These are phyloP conservation scores for Corvus hawaiiensis DNA, from an alignment of 2,113 vertebrate species.

Conservation along the genomic window DNA sequence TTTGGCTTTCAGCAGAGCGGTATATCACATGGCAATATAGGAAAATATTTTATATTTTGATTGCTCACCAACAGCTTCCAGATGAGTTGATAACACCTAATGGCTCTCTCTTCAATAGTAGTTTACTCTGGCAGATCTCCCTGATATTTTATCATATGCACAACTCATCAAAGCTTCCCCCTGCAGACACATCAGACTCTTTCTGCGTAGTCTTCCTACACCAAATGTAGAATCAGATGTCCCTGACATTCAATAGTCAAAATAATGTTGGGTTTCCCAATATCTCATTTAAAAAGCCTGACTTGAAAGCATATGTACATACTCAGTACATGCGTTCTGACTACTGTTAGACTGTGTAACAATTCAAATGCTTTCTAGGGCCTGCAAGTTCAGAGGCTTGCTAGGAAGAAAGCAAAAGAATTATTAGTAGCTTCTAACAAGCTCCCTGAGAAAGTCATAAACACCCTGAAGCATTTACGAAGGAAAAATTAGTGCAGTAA, in stretches of 20 bases:
- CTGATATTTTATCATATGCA: not conserved
- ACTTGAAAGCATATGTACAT: not conserved
- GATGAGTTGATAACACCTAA: conserved; percentile 50
- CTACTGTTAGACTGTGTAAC: not conserved
- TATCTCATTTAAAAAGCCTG: not conserved
- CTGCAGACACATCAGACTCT: conserved; percentile 2
- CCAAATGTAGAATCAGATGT: conserved; percentile 5
- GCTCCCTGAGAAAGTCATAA: not conserved
- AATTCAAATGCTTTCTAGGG: not conserved
- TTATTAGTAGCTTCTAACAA: not conserved
- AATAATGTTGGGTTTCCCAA: not conserved
- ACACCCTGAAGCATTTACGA: not conserved
- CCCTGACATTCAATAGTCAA: not conserved
- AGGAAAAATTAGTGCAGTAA: not conserved
- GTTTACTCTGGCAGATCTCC: conserved; percentile 26
- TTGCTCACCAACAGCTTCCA: conserved; percentile 37
- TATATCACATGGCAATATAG: not conserved
- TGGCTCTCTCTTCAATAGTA: not conserved
- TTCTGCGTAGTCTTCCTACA: not conserved
- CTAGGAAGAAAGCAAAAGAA: not conserved
- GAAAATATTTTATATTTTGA: conserved; percentile 10
- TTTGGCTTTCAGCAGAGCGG: conserved; percentile 4
- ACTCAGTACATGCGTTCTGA: not conserved
- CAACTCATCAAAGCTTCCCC: conserved; percentile 38
- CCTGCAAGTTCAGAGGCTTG: not conserved